Conservation (phyloP, 1,140 invertebrate species). For the Ceratosolen solmsi region DNA sequence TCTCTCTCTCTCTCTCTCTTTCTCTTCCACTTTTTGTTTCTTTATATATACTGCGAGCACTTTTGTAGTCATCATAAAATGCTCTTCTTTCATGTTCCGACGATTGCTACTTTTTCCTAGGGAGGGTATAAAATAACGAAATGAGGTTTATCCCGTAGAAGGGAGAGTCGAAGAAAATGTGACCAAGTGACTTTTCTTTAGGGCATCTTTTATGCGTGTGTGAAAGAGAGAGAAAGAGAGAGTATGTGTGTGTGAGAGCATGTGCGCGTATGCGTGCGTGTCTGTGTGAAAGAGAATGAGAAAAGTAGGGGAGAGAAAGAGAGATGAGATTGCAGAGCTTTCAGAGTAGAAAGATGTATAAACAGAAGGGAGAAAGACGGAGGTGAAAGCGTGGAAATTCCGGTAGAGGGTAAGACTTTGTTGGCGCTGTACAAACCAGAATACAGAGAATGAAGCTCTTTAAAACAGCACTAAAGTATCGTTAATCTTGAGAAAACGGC, state of each 20-base stretch:
- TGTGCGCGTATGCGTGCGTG: too few relatives aligned
- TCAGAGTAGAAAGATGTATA: neutral
- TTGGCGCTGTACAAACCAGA: neutral
- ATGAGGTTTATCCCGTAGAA: neutral
- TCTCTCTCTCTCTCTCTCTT: constrained; percentile 15
- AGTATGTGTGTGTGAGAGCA: too few relatives aligned
- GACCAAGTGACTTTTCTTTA: neutral
- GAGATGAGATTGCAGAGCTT: neutral
- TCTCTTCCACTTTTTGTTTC: too few relatives aligned
- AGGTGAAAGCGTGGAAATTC: constrained; percentile 21
- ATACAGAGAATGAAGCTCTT: constrained; percentile 59
- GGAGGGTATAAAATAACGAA: neutral
- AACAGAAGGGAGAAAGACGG: neutral
- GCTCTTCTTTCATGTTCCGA: constrained; percentile 61
- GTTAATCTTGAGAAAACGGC: constrained; percentile 70
- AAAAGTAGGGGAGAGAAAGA: too few relatives aligned
- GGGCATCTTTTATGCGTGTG: constrained; percentile 16
- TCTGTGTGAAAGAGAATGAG: too few relatives aligned
- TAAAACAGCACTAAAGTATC: constrained; percentile 72
- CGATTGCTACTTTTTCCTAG: constrained; percentile 58
- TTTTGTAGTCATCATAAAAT: constrained; percentile 68
- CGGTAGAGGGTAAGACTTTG: constrained; percentile 23
- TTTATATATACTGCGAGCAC: constrained; percentile 55
- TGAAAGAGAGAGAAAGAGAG: constrained; percentile 51
- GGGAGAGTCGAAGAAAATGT: neutral